Conservation (phyloP, 1,140 invertebrate genomes). For the Phenacoccus solenopsis region DNA sequence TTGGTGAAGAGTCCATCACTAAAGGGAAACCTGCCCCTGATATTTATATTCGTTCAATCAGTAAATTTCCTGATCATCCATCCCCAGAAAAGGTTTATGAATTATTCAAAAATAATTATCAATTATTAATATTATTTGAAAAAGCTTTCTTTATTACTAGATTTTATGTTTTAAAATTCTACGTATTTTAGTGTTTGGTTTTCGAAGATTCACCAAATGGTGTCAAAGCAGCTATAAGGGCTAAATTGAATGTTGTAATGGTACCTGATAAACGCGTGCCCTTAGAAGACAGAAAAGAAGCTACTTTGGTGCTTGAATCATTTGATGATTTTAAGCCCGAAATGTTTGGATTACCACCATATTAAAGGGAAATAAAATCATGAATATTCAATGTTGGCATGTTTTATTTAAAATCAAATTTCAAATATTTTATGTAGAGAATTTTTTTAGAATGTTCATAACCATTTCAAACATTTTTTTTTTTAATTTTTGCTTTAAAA, state of each 20-base stretch:
- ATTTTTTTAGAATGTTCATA: too few species aligned
- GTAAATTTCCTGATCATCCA: slow-evolving; percentile 61
- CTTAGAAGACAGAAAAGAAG: slow-evolving; percentile 42
- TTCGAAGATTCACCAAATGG: slow-evolving; percentile 91
- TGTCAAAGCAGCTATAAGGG: slow-evolving; percentile 62
- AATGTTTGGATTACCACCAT: slow-evolving; percentile 71
- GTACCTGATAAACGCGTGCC: slow-evolving; percentile 54
- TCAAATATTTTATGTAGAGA: too few species aligned
- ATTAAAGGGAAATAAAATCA: not conserved
- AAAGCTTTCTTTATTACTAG: not conserved
- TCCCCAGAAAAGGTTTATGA: slow-evolving; percentile 45
- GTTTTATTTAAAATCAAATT: too few species aligned
- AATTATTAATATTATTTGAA: slow-evolving; percentile 19
- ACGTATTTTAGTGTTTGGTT: slow-evolving; percentile 57
- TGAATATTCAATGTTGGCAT: not conserved
- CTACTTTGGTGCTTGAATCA: slow-evolving; percentile 57
- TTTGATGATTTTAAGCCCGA: slow-evolving; percentile 74
- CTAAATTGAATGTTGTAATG: slow-evolving; percentile 82
- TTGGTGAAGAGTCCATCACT: slow-evolving; percentile 77
- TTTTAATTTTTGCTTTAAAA: too few species aligned
- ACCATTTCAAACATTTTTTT: too few species aligned
- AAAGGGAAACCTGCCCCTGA: slow-evolving; percentile 84
- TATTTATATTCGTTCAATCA: slow-evolving; percentile 76
- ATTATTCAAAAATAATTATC: too few species aligned
- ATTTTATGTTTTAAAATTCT: not conserved